Evolutionary conservation across 2,113 vertebrate genomes (phyloP).

Genomic region (Synchiropus splendidus): DNA sequence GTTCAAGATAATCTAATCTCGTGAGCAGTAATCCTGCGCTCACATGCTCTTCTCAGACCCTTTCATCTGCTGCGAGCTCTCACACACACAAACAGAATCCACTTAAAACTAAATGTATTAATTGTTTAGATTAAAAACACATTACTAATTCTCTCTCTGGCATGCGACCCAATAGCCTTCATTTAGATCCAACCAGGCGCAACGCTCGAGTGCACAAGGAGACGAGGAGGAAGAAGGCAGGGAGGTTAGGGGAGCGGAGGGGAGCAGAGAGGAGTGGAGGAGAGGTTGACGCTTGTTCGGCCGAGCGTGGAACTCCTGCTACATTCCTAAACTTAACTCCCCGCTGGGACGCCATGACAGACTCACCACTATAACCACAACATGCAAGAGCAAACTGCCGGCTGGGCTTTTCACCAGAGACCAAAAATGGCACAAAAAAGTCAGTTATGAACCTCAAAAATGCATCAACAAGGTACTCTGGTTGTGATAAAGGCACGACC

Average conservation of each 20-base stretch:
- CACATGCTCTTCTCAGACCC: slow-evolving; percentile 15
- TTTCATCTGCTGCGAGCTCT: slow-evolving; percentile 5
- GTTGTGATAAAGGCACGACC: no score
- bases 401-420: no score
- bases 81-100: slow-evolving; percentile 11
- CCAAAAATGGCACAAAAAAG: no score
- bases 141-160: neutral
- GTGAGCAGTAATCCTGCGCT: slow-evolving; percentile 14
- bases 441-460: no score
- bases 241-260: slow-evolving; percentile 4
- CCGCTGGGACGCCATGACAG: slow-evolving; percentile 27
- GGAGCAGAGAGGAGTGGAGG: neutral
- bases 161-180: slow-evolving; percentile 37
- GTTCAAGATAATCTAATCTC: slow-evolving; percentile 5
- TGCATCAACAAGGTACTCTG: no score
- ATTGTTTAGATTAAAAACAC: no score
- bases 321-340: slow-evolving; percentile 30
- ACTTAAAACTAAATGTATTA: no score
- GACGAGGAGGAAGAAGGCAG: slow-evolving; percentile 13
- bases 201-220: slow-evolving; percentile 38
- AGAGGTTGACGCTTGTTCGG: slow-evolving; percentile 19
- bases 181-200: slow-evolving; percentile 11
- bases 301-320: slow-evolving; percentile 22
- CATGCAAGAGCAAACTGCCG: no score
- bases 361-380: no score